These are phyloP conservation scores for Amblyjoppa proteus DNA, from an alignment of 2,888 invertebrate species.

Conservation along the genomic window DNA sequence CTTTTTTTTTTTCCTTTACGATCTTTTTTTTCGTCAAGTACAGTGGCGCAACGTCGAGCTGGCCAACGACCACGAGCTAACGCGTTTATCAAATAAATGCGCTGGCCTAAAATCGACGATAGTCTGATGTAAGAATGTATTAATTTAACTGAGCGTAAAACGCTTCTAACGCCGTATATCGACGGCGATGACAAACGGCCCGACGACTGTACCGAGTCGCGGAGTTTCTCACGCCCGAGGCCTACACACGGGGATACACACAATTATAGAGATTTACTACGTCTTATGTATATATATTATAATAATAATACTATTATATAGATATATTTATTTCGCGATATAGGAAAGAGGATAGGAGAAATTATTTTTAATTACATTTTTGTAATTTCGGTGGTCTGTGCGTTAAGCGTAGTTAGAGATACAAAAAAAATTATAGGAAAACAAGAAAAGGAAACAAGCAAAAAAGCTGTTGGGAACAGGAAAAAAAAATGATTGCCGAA, in stretches of 20 bases:
- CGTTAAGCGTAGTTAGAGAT: not conserved
- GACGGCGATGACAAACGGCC: not conserved
- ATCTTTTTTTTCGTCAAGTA: conserved; percentile 28
- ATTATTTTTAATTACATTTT: conserved; percentile 52
- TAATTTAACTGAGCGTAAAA: conserved; percentile 32
- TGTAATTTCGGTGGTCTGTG: conserved; percentile 11
- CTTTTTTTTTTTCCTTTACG: not conserved
- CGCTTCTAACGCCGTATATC: conserved; percentile 1
- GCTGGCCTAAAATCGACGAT: conserved; percentile 44
- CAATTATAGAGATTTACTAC: conserved; percentile 4
- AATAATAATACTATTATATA: conserved; percentile 22
- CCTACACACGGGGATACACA: conserved; percentile 14
- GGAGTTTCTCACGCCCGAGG: not conserved
- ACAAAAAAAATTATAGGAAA: not conserved
- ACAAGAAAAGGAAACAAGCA: not conserved
- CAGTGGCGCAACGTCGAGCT: conserved; percentile 51
- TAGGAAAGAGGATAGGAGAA: conserved; percentile 27
- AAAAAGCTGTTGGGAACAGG: not conserved
- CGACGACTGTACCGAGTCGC: not conserved
- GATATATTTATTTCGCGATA: conserved; percentile 50
- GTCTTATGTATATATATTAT: conserved; percentile 37
- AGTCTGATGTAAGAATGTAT: conserved; percentile 24
- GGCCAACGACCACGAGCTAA: conserved; percentile 55
- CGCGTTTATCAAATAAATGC: conserved; percentile 51
- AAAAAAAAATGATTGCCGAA: not conserved